Base-by-base conservation (phyloP, 2,888 invertebrate genomes). In the Orthonevra nobilis region DNA sequence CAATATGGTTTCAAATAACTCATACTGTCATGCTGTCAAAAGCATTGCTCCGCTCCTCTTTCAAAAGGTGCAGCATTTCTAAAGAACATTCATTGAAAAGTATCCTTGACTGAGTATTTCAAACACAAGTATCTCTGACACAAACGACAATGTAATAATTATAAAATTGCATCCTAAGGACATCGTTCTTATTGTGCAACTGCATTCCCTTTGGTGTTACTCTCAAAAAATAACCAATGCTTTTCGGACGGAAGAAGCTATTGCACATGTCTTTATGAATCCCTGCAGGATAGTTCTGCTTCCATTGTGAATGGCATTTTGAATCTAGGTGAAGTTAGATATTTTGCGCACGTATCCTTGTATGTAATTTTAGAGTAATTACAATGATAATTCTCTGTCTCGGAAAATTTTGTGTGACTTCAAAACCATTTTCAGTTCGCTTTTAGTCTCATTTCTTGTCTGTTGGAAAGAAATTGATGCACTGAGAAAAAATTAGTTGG, bases 131-230 rank as follows among this genome's bases (percentile, higher is more conserved):
- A n/a, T n/a, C n/a, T n/a, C n/a, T n/a, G n/a, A n/a, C n/a, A n/a
- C n/a, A n/a, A n/a, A n/a, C n/a, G n/a, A n/a, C n/a, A n/a, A n/a
- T n/a, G n/a, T n/a, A n/a, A n/a, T 15, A 38, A 40, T 68, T 48
- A 40, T 32, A 32, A 17, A 48, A 58, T 40, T 68, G 68, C 30
- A 7, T 40, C 14, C 38, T 6, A 48, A n/a, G 10, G 38, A 32
- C n/a, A 38, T 28, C 2, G 26, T 20, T 20, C n/a, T 19, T 38
- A 48, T 66, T 46, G 54, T 5, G 7, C n/a, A 15, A 6, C 9
- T 15, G 19, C 14, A 58, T 28, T 68, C 46, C 58, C 68, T 40
- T 0, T 40, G 38, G 48, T 48, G n/a, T 36, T 40, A 23, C 32
- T 14, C 23, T 40, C 30, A 38, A 58, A 58, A 58, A 23, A 23